phyloP scores from a whole-genome alignment of 2,888 invertebrate species.

The Macrosiphum euphorbiae region DNA sequence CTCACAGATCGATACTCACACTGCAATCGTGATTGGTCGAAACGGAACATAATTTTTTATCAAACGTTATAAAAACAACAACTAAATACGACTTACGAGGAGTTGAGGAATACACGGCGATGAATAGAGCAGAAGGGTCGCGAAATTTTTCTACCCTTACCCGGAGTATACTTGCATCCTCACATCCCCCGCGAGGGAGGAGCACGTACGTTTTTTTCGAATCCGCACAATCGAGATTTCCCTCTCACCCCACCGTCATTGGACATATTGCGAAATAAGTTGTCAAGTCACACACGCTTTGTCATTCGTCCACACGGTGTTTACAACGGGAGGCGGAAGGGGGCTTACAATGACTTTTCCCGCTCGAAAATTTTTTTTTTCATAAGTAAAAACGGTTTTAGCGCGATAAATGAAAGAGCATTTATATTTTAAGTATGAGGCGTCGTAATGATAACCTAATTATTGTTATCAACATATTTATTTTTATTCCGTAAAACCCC shows the following conservation, averaged over 20 bases:
- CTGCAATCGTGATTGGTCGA: neutral
- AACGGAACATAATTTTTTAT: neutral
- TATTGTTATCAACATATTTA: neutral
- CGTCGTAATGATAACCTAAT: neutral
- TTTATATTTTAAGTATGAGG: neutral
- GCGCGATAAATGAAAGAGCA: neutral
- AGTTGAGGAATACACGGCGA: neutral
- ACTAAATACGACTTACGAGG: neutral
- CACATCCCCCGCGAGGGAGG: neutral
- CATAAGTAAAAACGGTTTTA: neutral
- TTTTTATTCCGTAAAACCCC: neutral
- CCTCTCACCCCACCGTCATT: neutral
- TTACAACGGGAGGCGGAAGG: neutral
- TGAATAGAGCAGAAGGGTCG: neutral
- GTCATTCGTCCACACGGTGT: neutral
- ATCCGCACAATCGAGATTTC: neutral
- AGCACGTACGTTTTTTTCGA: neutral
- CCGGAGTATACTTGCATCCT: neutral
- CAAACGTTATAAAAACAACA: neutral
- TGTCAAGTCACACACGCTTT: neutral
- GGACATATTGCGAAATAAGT: neutral
- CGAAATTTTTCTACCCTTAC: neutral
- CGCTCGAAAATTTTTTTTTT: neutral
- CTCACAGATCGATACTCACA: neutral
- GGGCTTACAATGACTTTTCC: neutral